Percentiles rank a stretch among this genome's conserved stretches.
Evolutionary conservation across 2,113 vertebrate genomes (phyloP).

Genomic region (Ornithorhynchus anatinus): DNA sequence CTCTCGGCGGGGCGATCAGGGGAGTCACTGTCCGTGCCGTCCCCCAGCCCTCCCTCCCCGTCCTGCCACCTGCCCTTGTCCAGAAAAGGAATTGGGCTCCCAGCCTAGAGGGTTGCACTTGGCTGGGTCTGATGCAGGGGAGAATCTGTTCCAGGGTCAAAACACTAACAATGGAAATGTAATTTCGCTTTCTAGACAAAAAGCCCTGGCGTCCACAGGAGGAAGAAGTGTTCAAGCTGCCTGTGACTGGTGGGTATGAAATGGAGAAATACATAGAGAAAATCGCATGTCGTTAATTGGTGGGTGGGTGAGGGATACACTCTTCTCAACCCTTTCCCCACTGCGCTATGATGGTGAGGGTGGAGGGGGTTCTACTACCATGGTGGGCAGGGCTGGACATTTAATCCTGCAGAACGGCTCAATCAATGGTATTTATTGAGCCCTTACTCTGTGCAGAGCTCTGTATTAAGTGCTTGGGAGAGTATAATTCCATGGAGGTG

Average conservation of each 20-base stretch:
- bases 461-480: too few species aligned
- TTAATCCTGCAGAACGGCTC: too few species aligned
- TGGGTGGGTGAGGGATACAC: not conserved
- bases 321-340: not conserved
- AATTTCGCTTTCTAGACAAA: slow-evolving; percentile 79
- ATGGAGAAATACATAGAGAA: slow-evolving; percentile 43
- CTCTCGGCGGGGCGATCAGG: not conserved
- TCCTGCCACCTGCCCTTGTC: not conserved
- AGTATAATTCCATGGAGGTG: too few species aligned
- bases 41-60: too few species aligned
- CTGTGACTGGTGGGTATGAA: slow-evolving; percentile 95
- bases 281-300: slow-evolving; percentile 31
- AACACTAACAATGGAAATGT: slow-evolving; percentile 45
- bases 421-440: too few species aligned
- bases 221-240: slow-evolving; percentile 96
- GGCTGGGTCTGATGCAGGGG: not conserved
- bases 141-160: slow-evolving; percentile 11
- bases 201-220: slow-evolving; percentile 93
- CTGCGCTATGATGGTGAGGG: too few species aligned
- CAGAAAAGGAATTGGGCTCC: too few species aligned
- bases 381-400: too few species aligned
- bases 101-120: not conserved
- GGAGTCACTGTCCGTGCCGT: too few species aligned
- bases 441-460: too few species aligned
- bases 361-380: not conserved